A percentile compares a stretch with the other conserved stretches of the same genome.
Evolutionary conservation across 2,888 invertebrate genomes (phyloP).

Genomic region (Colletes collaris): DNA sequence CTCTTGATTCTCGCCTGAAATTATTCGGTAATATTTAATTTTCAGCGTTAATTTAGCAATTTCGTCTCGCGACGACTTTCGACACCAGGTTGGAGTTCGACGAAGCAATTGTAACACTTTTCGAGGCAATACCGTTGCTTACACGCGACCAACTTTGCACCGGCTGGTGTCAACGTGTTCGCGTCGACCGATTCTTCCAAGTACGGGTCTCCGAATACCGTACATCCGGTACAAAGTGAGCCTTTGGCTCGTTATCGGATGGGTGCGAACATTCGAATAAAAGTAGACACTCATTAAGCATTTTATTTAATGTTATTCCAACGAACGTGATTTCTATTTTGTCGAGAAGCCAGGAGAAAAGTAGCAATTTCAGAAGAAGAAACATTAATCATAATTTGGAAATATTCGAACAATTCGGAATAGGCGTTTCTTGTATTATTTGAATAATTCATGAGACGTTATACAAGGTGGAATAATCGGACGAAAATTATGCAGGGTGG

Average conservation of each 20-base stretch:
- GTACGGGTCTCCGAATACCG: neutral
- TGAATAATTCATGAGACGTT: no score
- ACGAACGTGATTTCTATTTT: neutral
- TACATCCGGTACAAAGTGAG: constrained; percentile 2
- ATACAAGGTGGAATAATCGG: no score
- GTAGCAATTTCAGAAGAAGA: neutral
- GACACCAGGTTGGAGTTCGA: neutral
- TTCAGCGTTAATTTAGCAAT: neutral
- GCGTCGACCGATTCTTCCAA: constrained; percentile 30
- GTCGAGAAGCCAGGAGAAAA: neutral
- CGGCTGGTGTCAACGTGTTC: neutral
- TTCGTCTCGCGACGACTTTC: constrained; percentile 1
- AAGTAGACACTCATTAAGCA: constrained; percentile 2
- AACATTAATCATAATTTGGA: no score
- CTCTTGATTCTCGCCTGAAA: no score
- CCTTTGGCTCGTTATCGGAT: constrained; percentile 4
- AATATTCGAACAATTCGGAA: no score
- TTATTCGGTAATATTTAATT: no score
- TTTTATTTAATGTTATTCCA: neutral
- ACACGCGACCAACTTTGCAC: constrained; percentile 24
- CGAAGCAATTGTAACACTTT: constrained; percentile 27
- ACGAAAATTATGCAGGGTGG: no score
- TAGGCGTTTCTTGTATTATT: no score
- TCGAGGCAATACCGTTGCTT: constrained; percentile 32
- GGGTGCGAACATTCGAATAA: constrained; percentile 6